These are phyloP conservation scores for Anomalospiza imberbis DNA, from an alignment of 2,797 vertebrate species.

Conservation along the genomic window DNA sequence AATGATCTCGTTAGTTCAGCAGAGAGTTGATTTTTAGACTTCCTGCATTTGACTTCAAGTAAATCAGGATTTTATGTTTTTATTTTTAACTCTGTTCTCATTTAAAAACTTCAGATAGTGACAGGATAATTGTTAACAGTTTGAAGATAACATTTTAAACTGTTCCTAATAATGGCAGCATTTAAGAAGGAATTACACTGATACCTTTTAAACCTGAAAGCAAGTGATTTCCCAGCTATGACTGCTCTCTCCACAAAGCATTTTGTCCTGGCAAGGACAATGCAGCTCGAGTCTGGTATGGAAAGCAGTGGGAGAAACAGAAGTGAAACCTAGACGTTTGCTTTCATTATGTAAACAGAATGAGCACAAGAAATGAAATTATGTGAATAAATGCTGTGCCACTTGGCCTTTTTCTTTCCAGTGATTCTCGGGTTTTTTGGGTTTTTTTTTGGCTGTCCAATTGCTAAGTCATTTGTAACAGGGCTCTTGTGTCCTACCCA, in stretches of 20 bases:
- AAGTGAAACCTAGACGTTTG: conserved; percentile 24
- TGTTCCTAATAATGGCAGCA: not conserved
- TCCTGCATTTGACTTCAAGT: not conserved
- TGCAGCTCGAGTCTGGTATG: not conserved
- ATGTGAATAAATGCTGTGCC: not conserved
- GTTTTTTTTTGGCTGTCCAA: not conserved
- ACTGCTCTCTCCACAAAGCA: not conserved
- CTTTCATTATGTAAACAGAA: not conserved
- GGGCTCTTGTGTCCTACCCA: not conserved
- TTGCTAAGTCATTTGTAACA: not conserved
- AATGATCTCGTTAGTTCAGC: not conserved
- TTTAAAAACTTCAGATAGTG: not conserved
- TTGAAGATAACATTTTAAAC: not conserved
- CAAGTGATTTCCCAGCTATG: not conserved
- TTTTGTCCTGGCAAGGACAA: not conserved
- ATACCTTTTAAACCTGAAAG: not conserved
- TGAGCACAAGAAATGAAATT: not conserved
- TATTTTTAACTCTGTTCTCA: not conserved
- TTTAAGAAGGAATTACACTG: not conserved
- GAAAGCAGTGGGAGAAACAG: not conserved
- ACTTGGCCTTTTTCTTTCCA: not conserved
- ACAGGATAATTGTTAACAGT: not conserved
- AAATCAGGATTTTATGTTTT: not conserved
- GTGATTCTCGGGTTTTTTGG: not conserved
- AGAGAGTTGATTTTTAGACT: not conserved